Evolutionary conservation across 1,140 invertebrate genomes (phyloP).

Genomic region (Orius insidiosus): DNA sequence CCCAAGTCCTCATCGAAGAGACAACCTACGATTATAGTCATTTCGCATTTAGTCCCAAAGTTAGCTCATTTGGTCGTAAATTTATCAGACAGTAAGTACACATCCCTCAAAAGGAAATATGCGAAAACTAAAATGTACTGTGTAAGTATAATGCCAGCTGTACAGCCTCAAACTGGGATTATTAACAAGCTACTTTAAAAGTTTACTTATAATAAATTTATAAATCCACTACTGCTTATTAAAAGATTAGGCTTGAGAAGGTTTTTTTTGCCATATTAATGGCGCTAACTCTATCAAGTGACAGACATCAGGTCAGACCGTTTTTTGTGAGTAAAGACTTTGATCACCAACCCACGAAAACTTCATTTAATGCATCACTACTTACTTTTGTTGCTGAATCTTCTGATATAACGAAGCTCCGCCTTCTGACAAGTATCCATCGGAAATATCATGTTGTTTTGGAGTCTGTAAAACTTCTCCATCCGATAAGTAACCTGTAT

Average conservation of each 20-base stretch:
- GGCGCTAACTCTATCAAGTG: too few species aligned
- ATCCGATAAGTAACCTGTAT: slow-evolving; percentile 61
- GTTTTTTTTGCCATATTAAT: too few species aligned
- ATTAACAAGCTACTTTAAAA: slow-evolving; percentile 2
- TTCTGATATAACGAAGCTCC: slow-evolving; percentile 28
- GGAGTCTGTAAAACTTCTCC: slow-evolving; percentile 40
- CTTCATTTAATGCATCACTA: too few species aligned
- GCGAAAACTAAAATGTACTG: background rate
- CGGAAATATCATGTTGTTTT: slow-evolving; percentile 46
- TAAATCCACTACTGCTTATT: too few species aligned
- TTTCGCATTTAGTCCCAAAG: background rate
- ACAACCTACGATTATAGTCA: slow-evolving; percentile 5
- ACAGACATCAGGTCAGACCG: too few species aligned
- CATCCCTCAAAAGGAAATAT: slow-evolving; percentile 5
- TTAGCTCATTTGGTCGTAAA: background rate
- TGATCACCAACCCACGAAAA: too few species aligned
- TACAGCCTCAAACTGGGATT: slow-evolving; percentile 4
- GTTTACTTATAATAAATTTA: background rate
- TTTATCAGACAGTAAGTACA: background rate
- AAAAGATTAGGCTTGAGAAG: too few species aligned
- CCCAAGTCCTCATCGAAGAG: background rate
- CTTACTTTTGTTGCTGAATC: slow-evolving; percentile 15
- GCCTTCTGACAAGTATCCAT: slow-evolving; percentile 86
- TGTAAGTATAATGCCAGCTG: slow-evolving; percentile 10
- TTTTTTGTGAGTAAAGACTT: too few species aligned